A percentile compares a stretch with the other conserved stretches of the same genome.
Evolutionary conservation across 2,113 vertebrate species (phyloP).

Genomic region (Grallaria varia): DNA sequence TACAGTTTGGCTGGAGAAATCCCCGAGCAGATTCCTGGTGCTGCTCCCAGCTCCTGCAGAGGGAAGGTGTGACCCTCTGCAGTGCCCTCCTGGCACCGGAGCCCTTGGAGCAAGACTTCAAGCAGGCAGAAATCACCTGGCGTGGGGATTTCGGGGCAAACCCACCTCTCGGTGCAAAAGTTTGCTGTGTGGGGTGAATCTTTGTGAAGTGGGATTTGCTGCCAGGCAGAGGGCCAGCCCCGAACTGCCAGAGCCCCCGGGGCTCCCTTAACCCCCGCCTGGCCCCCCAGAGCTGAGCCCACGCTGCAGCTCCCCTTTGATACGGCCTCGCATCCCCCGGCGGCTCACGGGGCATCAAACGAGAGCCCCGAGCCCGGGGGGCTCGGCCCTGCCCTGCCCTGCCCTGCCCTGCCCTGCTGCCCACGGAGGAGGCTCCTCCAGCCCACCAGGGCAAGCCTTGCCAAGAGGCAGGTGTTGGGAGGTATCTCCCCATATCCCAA

Average conservation of each 20-base stretch:
- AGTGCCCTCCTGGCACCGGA: neutral
- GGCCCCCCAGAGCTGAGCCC: neutral
- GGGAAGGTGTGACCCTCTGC: neutral
- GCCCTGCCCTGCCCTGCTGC: neutral
- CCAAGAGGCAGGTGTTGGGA: neutral
- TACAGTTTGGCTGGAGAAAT: neutral
- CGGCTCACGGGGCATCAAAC: neutral
- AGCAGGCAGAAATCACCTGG: conserved; percentile 1
- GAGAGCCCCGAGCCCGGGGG: neutral
- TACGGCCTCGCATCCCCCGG: neutral
- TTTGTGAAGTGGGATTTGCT: conserved; percentile 57
- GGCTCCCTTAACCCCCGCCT: neutral
- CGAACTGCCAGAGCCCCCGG: neutral
- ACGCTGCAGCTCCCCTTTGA: neutral
- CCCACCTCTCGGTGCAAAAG: neutral
- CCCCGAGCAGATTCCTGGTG: neutral
- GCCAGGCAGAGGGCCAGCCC: conserved; percentile 3
- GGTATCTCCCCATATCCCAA: neutral
- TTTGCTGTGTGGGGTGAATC: neutral
- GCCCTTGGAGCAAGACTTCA: neutral
- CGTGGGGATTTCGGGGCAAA: neutral
- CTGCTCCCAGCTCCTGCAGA: neutral
- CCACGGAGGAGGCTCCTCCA: neutral
- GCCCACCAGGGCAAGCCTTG: neutral
- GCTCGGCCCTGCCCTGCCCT: neutral